Evolutionary conservation across 2,888 invertebrate genomes (phyloP).

Genomic region (Agriopis aurantiaria): DNA sequence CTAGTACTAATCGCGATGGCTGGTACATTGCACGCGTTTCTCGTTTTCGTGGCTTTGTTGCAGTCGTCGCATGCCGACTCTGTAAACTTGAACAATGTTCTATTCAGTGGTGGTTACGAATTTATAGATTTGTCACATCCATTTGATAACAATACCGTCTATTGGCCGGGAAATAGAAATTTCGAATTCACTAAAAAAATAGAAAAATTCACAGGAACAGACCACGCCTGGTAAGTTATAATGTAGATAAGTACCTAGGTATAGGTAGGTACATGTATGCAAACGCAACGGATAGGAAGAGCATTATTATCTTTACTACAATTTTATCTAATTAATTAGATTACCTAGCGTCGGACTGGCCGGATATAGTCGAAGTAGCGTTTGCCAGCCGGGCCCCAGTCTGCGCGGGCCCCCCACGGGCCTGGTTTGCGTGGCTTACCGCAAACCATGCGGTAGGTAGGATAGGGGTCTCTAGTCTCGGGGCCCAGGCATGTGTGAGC

Average conservation of each 20-base stretch:
- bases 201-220: conserved; percentile 43
- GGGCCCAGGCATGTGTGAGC: too few species aligned
- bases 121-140: conserved; percentile 69
- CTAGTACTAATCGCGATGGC: conserved; percentile 48
- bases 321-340: too few species aligned
- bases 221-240: conserved; percentile 62
- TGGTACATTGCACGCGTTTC: conserved; percentile 40
- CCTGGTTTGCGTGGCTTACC: too few species aligned
- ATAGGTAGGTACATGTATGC: too few species aligned
- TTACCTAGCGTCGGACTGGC: too few species aligned
- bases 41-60: conserved; percentile 32
- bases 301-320: too few species aligned
- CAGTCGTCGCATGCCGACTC: conserved; percentile 29
- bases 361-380: too few species aligned
- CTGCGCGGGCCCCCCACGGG: too few species aligned
- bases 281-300: too few species aligned
- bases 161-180: conserved; percentile 58
- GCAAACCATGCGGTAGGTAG: too few species aligned
- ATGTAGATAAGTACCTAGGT: background rate
- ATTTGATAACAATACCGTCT: conserved; percentile 65
- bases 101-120: conserved; percentile 65
- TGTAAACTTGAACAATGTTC: conserved; percentile 55
- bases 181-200: conserved; percentile 64
- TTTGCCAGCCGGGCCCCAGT: too few species aligned
- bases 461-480: too few species aligned